Conservation (phyloP, 2,113 vertebrate genomes). For the Echinops telfairi region DNA sequence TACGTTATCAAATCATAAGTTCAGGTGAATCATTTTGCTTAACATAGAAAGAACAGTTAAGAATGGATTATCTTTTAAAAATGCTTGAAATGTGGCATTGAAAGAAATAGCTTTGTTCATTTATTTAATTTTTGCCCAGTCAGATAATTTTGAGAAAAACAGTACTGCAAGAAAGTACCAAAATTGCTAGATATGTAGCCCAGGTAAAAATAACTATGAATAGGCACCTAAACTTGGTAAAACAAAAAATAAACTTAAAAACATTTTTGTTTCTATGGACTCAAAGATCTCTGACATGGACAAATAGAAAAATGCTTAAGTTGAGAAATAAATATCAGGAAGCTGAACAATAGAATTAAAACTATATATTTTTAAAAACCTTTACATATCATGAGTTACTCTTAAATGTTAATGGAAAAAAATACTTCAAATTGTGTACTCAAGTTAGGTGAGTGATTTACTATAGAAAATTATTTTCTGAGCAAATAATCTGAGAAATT, state of each 20-base stretch:
- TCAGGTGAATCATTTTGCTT: conserved; percentile 70
- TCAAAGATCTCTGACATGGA: conserved; percentile 35
- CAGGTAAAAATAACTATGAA: conserved; percentile 81
- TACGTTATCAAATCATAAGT: conserved; percentile 64
- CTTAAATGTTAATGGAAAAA: not conserved
- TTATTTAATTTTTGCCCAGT: conserved; percentile 80
- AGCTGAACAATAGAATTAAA: conserved; percentile 56
- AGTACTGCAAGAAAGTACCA: conserved; percentile 76
- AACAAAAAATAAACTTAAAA: conserved; percentile 34
- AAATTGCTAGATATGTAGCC: conserved; percentile 76
- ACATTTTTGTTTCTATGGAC: conserved; percentile 19
- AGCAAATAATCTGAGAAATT: no score
- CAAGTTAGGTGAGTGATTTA: not conserved
- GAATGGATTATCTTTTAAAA: conserved; percentile 70
- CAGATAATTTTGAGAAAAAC: conserved; percentile 81
- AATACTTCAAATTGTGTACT: conserved; percentile 38
- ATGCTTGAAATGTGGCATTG: conserved; percentile 71
- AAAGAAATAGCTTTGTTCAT: conserved; percentile 65
- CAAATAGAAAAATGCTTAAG: conserved; percentile 48
- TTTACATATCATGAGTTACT: conserved; percentile 4
- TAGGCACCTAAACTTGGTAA: conserved; percentile 60
- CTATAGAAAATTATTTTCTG: not conserved
- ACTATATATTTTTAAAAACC: not conserved
- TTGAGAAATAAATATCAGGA: conserved; percentile 58
- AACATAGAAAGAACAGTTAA: conserved; percentile 65